These are phyloP conservation scores for Archips xylosteana DNA, from an alignment of 2,888 invertebrate genomes.

Conservation along the genomic window DNA sequence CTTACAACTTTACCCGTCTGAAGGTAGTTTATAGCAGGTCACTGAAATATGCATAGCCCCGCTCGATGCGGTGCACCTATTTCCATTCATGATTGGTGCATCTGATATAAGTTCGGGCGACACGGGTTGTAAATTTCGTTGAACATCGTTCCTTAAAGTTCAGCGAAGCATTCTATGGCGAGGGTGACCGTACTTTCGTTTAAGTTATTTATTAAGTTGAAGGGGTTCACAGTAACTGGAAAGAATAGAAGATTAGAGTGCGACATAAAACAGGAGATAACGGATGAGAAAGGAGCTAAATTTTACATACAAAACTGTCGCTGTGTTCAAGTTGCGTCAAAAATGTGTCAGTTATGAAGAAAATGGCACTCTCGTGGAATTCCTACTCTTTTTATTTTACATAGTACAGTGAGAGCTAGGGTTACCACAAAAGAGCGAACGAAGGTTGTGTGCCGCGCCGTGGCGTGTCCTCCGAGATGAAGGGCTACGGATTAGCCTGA, in stretches of 20 bases:
- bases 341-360: no score
- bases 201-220: slow-evolving; percentile 4
- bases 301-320: no score
- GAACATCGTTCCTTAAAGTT: slow-evolving; percentile 22
- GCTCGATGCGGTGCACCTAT: slow-evolving; percentile 42
- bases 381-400: no score
- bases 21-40: slow-evolving; percentile 32
- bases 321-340: no score
- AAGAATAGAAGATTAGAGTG: neutral
- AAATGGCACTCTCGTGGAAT: no score
- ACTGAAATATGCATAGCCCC: slow-evolving; percentile 44
- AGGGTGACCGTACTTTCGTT: slow-evolving; percentile 17
- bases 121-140: slow-evolving; percentile 40
- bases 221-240: neutral
- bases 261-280: neutral
- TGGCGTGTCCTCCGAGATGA: no score
- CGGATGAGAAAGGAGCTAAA: neutral
- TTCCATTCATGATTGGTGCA: slow-evolving; percentile 44
- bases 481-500: no score
- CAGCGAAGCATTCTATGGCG: slow-evolving; percentile 21
- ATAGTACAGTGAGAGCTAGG: no score
- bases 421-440: no score
- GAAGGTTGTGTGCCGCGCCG: no score
- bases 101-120: slow-evolving; percentile 36
- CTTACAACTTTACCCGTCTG: slow-evolving; percentile 12